phyloP scores from a whole-genome alignment of 2,797 vertebrate species.

The Tapera naevia region DNA sequence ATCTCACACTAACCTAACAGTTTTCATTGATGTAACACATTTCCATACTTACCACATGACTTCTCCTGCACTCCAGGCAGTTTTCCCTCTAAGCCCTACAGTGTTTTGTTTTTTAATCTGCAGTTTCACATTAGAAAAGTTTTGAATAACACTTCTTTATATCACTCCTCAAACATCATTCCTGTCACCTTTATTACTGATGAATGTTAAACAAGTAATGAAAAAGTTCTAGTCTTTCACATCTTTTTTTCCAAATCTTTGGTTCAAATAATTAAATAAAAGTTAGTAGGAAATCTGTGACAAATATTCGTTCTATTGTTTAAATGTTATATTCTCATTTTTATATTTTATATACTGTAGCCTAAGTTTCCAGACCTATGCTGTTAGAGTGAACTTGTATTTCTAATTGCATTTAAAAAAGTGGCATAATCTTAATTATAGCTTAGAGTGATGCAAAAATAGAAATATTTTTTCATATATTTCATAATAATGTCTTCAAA shows the following conservation, averaged over 20 bases:
- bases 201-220: not conserved
- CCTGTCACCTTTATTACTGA: not conserved
- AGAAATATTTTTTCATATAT: not conserved
- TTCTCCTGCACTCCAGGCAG: not conserved
- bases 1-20: not conserved
- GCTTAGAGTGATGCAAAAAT: not conserved
- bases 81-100: not conserved
- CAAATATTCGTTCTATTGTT: not conserved
- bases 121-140: not conserved
- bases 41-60: not conserved
- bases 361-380: not conserved
- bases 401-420: not conserved
- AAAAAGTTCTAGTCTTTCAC: not conserved
- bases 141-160: not conserved
- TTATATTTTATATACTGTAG: not conserved
- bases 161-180: not conserved
- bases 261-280: not conserved
- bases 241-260: not conserved
- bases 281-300: not conserved
- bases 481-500: not conserved
- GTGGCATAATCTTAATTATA: not conserved
- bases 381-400: not conserved
- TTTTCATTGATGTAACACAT: not conserved
- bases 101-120: not conserved
- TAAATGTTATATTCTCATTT: not conserved